Conservation (phyloP, 2,888 invertebrate species). For the Allacma fusca region DNA sequence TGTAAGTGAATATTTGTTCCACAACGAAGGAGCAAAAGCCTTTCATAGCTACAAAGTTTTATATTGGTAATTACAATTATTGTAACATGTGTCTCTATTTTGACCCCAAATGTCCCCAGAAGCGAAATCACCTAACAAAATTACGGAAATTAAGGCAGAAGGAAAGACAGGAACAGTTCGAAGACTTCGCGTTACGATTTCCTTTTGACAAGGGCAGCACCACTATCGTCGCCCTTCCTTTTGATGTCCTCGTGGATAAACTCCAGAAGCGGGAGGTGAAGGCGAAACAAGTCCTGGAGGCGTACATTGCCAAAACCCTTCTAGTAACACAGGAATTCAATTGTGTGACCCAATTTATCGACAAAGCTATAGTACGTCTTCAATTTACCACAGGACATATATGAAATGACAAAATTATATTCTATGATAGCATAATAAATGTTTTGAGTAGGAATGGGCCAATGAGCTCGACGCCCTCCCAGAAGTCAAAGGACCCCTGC, state of each 20-base stretch:
- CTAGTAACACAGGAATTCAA: conserved; percentile 60
- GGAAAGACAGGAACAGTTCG: conserved; percentile 16
- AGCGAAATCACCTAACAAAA: too few species aligned
- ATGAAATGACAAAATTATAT: too few species aligned
- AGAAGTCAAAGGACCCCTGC: conserved; percentile 61
- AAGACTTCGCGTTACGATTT: not conserved
- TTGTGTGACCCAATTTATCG: conserved; percentile 62
- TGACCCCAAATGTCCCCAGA: too few species aligned
- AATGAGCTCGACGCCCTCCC: conserved; percentile 53
- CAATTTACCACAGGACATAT: too few species aligned
- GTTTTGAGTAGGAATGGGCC: conserved; percentile 54
- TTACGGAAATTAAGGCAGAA: too few species aligned
- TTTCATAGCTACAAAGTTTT: too few species aligned
- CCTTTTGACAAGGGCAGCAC: conserved; percentile 19
- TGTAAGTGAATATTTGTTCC: too few species aligned
- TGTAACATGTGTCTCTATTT: too few species aligned
- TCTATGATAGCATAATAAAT: too few species aligned
- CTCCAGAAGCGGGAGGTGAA: conserved; percentile 51
- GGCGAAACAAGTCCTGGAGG: conserved; percentile 53
- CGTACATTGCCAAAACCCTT: conserved; percentile 59
- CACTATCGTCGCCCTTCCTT: conserved; percentile 32
- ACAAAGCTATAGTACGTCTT: too few species aligned
- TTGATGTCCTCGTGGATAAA: conserved; percentile 49
- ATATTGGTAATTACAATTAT: too few species aligned
- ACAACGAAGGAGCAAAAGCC: too few species aligned